Conservation (phyloP, 2,113 vertebrate species). For the Apeltes quadracus region DNA sequence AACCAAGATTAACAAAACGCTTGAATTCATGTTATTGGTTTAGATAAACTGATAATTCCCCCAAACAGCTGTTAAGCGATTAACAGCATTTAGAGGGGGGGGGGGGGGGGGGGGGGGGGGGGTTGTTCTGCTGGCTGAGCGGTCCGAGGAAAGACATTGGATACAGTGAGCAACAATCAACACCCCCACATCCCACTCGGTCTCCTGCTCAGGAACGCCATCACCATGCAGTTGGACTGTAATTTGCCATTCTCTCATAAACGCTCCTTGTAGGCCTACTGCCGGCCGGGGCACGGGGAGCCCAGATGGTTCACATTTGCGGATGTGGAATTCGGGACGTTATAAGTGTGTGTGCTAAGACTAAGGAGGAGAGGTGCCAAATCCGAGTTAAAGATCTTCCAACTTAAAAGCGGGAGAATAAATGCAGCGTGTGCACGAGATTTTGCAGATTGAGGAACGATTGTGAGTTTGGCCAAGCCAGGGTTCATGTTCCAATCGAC, state of each 20-base stretch:
- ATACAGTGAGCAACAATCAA: slow-evolving; percentile 18
- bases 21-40: not conserved
- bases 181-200: slow-evolving; percentile 2
- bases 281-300: slow-evolving; percentile 32
- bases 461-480: not conserved
- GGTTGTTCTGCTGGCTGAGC: not conserved
- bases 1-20: slow-evolving; percentile 5
- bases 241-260: slow-evolving; percentile 55
- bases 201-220: slow-evolving; percentile 20
- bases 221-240: slow-evolving; percentile 16
- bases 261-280: slow-evolving; percentile 11
- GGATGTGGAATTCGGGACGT: slow-evolving; percentile 54
- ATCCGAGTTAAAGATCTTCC: slow-evolving; percentile 55
- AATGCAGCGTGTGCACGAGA: slow-evolving; percentile 12
- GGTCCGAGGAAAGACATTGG: not conserved
- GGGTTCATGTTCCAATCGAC: slow-evolving; percentile 26
- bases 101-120: no score
- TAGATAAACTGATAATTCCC: slow-evolving; percentile 10
- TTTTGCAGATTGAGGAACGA: slow-evolving; percentile 22
- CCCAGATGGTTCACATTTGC: slow-evolving; percentile 75
- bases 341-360: slow-evolving; percentile 55
- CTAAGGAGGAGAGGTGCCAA: slow-evolving; percentile 54
- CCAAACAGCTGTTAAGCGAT: not conserved
- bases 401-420: slow-evolving; percentile 30
- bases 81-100: not conserved